A percentile compares a stretch with the other conserved stretches of the same genome.
These are phyloP conservation scores for Prosopocoilus inquinatus DNA, from an alignment of 2,888 invertebrate genomes.

Conservation along the genomic window DNA sequence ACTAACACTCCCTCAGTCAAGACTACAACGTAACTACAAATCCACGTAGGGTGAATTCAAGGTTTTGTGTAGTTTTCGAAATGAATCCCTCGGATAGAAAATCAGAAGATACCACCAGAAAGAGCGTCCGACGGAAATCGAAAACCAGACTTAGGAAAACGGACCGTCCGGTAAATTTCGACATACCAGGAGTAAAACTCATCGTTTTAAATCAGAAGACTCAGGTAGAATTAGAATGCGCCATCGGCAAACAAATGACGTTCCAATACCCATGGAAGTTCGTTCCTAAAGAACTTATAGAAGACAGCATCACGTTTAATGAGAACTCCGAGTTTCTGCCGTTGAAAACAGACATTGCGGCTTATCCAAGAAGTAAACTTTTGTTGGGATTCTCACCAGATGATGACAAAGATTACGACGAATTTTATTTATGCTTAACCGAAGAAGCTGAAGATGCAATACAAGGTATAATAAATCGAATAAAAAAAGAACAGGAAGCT, in stretches of 20 bases:
- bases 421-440: slow-evolving; percentile 68
- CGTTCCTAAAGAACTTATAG: slow-evolving; percentile 59
- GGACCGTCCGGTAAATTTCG: slow-evolving; percentile 41
- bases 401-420: slow-evolving; percentile 60
- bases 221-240: slow-evolving; percentile 62
- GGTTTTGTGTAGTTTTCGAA: too few relatives aligned
- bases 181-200: slow-evolving; percentile 58
- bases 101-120: background rate
- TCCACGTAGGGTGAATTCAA: too few relatives aligned
- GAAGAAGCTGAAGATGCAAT: slow-evolving; percentile 56
- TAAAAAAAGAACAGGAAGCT: slow-evolving; percentile 55
- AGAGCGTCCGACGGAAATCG: background rate
- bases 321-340: slow-evolving; percentile 54
- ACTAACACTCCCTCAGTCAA: too few relatives aligned
- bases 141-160: background rate
- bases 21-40: too few relatives aligned
- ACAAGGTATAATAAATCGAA: slow-evolving; percentile 54
- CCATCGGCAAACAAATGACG: slow-evolving; percentile 67
- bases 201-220: slow-evolving; percentile 46
- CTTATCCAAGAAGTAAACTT: slow-evolving; percentile 50
- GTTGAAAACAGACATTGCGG: slow-evolving; percentile 45
- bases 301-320: slow-evolving; percentile 61
- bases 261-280: slow-evolving; percentile 73
- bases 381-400: slow-evolving; percentile 68
- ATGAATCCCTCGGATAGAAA: background rate